Base-by-base conservation (phyloP, 2,888 invertebrate species). In the Euphydryas editha region DNA sequence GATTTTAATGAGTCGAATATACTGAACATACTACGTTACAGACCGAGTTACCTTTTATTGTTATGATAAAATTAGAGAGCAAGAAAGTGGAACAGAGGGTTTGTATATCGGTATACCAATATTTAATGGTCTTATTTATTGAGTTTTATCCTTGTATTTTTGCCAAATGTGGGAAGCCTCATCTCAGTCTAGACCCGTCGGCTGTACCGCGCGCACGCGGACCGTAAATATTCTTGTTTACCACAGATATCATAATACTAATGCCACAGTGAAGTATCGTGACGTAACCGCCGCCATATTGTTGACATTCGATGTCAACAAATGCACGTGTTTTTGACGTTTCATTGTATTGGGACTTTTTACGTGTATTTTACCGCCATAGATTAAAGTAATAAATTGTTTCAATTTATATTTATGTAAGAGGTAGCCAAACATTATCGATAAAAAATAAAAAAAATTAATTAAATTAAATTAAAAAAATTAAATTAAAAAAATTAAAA, bases 181-280 rank as follows among this genome's bases (percentile, higher is more conserved):
- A 83, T 84, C 81, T 85, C 88, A 90, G 87, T 89, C 84, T 85
- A 86, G 84, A 86, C 81, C 85, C 80, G 83, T 78, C 86, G 81
- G 81, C 76, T 82, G 84, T 70, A 77, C 79, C 77, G 81, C 77
- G 81, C 84, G 83, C 89, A 87, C 87, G 88, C 86, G 69, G 47
- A 68, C 49, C 62, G 67, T 68, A 37, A 75, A 78, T 57, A 56
- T 54, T 17, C 36, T 42, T 55, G 24, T 59, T 39, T 54, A 65
- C 58, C 51, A 60, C 46, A 58, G 42, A 44, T 36, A 30, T 58
- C 37, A 55, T n/a, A 2, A 15, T n/a, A 54, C 47, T 39, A 21
- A 36, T 47, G 57, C 51, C 65, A 65, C 56, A 21, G 57, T 44
- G 56, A 54, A 57, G 66, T 51, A 44, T 57, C 37, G 57, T 60